Conservation (phyloP, 2,888 invertebrate genomes). For the Reticulitermes lucifugus region DNA sequence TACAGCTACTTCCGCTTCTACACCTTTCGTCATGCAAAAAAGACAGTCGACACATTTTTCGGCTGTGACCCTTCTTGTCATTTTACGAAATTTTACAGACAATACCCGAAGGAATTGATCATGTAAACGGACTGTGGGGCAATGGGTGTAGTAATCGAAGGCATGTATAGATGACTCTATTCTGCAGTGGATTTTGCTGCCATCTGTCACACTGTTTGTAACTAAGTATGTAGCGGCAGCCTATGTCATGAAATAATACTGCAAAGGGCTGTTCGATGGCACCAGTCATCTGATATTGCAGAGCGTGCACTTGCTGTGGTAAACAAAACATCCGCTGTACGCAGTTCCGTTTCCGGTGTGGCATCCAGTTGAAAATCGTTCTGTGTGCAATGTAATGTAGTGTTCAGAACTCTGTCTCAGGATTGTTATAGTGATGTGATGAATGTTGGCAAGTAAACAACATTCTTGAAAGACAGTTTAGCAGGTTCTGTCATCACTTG, state of each 20-base stretch:
- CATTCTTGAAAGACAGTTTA: background rate
- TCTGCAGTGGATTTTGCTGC: background rate
- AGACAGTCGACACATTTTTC: too few species aligned
- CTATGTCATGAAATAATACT: background rate
- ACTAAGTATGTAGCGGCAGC: background rate
- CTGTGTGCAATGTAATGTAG: background rate
- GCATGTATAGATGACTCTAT: background rate
- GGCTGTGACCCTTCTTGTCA: too few species aligned
- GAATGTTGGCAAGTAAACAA: background rate
- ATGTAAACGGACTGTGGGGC: too few species aligned
- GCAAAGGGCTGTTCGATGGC: background rate
- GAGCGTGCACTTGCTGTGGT: background rate
- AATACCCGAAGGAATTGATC: too few species aligned
- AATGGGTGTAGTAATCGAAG: too few species aligned
- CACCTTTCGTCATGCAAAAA: too few species aligned
- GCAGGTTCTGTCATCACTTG: background rate
- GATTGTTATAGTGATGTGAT: background rate
- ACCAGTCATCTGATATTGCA: background rate
- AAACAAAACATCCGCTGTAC: background rate
- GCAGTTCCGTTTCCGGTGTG: background rate
- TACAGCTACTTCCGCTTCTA: too few species aligned
- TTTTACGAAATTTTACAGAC: too few species aligned
- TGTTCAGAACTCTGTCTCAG: background rate
- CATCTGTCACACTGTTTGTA: background rate
- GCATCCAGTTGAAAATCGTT: background rate